Evolutionary conservation across 2,888 invertebrate species (phyloP), one percentile per base, ranked within the genome.

Genomic region (Caenorhabditis zanzibari): DNA sequence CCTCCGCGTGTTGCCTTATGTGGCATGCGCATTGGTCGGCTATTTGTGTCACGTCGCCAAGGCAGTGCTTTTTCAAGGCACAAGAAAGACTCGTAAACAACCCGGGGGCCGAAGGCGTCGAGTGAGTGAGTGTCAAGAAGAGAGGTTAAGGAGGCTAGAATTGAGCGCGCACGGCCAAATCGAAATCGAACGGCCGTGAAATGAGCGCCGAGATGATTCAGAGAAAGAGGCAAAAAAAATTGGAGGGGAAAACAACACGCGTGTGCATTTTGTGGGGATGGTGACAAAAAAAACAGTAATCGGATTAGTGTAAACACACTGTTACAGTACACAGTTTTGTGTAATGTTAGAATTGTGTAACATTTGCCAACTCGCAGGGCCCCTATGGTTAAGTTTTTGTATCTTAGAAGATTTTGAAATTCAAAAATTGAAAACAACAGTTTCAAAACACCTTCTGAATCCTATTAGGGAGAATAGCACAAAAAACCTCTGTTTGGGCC

Each of bases 11-110:
- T 77, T 63, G 69, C 69, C 77, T 76, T 61, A 69, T 76, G 68
- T 76, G 76, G 76, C 76, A 76, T 69, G 76, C 76, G 68, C 68
- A 69, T 77, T 77, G 77, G 77, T 71, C 77, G 63, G 56, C 77
- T 79, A 71, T 79, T 71, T 77, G 76, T 77, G 77, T 71, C n/a
- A n/a, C n/a, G 69, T 77, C 77, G 71, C 64, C 77, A 54, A 69
- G 69, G 77, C 68, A 77, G 28, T 69, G 38, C 38, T 47, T 47
- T 41, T 64, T 68, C 68, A 58, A 75, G 41, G 24, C 47, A 47
- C 64, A 59, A 63, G 49, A 32, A 28, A 47, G 35, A 71, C 71
- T 71, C 56, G 77, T 79, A 79, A 79, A 79, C 77, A 79, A 79
- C 54, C 49, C 47, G n/a, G 66, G 58, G 52, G 61, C 44, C 41